Evolutionary conservation across 2,113 vertebrate species (phyloP), one percentile per base, ranked within the genome.

Genomic region (Takifugu bimaculatus): DNA sequence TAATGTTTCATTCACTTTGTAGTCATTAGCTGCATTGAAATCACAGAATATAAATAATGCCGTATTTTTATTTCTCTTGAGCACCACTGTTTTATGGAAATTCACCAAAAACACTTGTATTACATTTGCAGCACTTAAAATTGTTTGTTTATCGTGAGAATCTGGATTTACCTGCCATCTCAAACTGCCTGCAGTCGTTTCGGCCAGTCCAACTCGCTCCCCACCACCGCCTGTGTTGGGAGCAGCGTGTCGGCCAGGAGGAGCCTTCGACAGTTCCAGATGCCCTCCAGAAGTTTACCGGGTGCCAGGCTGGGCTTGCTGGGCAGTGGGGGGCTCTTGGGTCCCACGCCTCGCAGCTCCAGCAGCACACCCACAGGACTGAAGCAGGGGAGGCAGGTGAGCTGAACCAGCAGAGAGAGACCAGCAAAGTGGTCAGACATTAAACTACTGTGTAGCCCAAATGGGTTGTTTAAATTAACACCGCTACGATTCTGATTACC

Each of bases 161-260:
- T 32, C 29, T 32, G 29, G 7, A 4, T 32, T 32, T 5, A 32
- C 35, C 35, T 39, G 35, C 50, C 26, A 0, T 2, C 0, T 68
- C 5, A 1, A 4, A 54, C 45, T 72, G 14, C 13, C 60, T 26
- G 0, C 85, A 96, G 94, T 78, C 94, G 96, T 13, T 98, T 97
- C 54, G 94, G 96, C 63, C 97, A 98, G 85, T 99, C 97, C 3
- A 99, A 94, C 91, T 98, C 97, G 29, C 91, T 98, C 28, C 96
- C 96, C 1, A 94, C 93, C 27, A 83, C 93, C 4, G 88, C 94
- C 67, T 96, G 94, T 50, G 93, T 96, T 1, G 95, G 95, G 55
- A 68, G 93, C 3, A 77, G 85, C 13, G 89, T 93, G 58, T 92
- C 95, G 61, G 90, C 91, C 50, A 84, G 97, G 62, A 91, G 97